Conservation (phyloP, 2,113 vertebrate species). For the Mionectes macconnelli region DNA sequence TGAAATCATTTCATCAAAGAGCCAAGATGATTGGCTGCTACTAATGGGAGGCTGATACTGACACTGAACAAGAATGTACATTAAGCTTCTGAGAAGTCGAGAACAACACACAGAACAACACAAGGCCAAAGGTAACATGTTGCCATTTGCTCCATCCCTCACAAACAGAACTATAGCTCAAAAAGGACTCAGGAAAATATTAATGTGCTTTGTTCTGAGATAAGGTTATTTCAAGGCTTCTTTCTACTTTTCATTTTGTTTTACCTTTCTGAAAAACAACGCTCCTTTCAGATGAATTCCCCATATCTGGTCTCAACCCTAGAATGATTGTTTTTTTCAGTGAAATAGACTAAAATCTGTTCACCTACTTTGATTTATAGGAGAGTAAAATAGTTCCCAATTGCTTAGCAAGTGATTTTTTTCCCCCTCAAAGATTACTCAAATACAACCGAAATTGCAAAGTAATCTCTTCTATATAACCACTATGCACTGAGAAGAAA, state of each 20-base stretch:
- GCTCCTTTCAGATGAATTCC: not conserved
- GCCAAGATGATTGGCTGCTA: not conserved
- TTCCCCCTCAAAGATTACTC: not conserved
- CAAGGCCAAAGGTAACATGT: not conserved
- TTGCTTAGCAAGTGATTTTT: not conserved
- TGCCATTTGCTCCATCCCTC: not conserved
- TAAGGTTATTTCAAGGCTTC: not conserved
- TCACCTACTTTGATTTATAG: not conserved
- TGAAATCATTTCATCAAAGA: not conserved
- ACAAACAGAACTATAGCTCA: constrained; percentile 8
- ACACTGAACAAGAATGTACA: not conserved
- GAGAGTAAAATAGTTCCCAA: not conserved
- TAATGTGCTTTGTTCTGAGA: not conserved
- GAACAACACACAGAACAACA: not conserved
- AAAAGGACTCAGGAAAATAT: not conserved
- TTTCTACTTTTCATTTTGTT: not conserved
- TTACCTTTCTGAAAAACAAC: not conserved
- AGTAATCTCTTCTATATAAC: not conserved
- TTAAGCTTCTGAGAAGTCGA: not conserved
- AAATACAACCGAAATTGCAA: not conserved
- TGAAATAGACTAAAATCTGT: not conserved
- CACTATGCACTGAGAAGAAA: not conserved
- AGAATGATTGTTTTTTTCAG: not conserved
- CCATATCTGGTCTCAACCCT: not conserved
- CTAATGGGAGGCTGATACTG: not conserved